Conservation (phyloP, 2,113 vertebrate genomes). For the Coturnix japonica region DNA sequence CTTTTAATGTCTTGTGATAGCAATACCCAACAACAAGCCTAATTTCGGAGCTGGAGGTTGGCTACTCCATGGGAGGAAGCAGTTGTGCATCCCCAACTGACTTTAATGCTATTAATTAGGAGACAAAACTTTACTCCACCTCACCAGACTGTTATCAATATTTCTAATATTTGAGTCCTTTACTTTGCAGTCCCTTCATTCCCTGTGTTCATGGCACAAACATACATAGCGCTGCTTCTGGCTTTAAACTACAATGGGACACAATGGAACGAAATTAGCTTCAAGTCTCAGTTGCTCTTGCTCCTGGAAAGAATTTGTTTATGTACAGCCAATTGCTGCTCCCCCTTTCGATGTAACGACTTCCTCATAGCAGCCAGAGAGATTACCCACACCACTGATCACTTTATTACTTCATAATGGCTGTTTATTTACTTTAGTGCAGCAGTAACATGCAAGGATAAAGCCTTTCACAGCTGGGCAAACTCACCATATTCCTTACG, state of each 20-base stretch:
- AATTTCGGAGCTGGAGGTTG: neutral
- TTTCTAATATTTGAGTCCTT: neutral
- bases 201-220: neutral
- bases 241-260: slow-evolving; percentile 21
- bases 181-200: neutral
- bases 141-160: neutral
- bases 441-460: slow-evolving; percentile 58
- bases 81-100: neutral
- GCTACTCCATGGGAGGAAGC: neutral
- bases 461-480: slow-evolving; percentile 73
- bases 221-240: neutral
- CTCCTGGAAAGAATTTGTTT: slow-evolving; percentile 72
- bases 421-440: slow-evolving; percentile 77
- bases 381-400: slow-evolving; percentile 76
- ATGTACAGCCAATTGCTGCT: slow-evolving; percentile 48
- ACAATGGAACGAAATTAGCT: slow-evolving; percentile 55
- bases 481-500: slow-evolving; percentile 89
- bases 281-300: neutral
- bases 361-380: slow-evolving; percentile 69
- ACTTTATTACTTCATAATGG: slow-evolving; percentile 77
- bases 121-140: neutral
- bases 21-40: neutral
- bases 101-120: neutral
- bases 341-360: slow-evolving; percentile 62
- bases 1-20: neutral